Evolutionary conservation across 2,888 invertebrate species (phyloP).

Genomic region (Polydrusus tereticollis): DNA sequence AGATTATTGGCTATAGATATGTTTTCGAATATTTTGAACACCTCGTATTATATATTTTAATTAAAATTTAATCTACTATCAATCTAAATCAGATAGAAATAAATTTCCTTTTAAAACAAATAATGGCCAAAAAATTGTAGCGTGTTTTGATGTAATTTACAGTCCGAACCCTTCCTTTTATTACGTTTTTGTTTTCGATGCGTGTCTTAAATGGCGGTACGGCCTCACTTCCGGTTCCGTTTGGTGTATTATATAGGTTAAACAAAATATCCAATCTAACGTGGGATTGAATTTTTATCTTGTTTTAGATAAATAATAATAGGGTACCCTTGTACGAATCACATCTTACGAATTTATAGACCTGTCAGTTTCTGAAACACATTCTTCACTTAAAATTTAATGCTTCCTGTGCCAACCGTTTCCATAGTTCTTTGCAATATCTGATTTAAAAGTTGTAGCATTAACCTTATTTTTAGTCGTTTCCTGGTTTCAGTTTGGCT

Average conservation of each 20-base stretch:
- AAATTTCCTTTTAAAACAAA: constrained; percentile 43
- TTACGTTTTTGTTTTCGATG: constrained; percentile 42
- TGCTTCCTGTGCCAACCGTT: not conserved
- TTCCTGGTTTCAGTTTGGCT: no score
- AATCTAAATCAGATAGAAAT: constrained; percentile 42
- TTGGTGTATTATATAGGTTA: constrained; percentile 33
- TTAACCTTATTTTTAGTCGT: no score
- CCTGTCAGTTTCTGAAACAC: not conserved
- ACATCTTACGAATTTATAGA: constrained; percentile 5
- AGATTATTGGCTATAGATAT: no score
- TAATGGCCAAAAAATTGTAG: constrained; percentile 28
- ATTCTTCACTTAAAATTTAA: not conserved
- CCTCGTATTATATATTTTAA: constrained; percentile 25
- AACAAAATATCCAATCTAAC: constrained; percentile 24
- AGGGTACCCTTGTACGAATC: not conserved
- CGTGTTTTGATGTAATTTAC: constrained; percentile 42
- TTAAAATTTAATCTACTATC: constrained; percentile 39
- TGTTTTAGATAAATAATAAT: constrained; percentile 29
- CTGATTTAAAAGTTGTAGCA: no score
- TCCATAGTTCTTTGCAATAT: not conserved
- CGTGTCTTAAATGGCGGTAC: constrained; percentile 47
- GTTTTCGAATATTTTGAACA: not conserved
- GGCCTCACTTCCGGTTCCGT: constrained; percentile 45
- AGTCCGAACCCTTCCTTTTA: constrained; percentile 34
- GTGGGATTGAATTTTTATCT: constrained; percentile 21